A percentile compares a stretch with the other conserved stretches of the same genome.
These are phyloP conservation scores for Urophycis tenuis DNA, from an alignment of 2,797 vertebrate species.

Conservation along the genomic window DNA sequence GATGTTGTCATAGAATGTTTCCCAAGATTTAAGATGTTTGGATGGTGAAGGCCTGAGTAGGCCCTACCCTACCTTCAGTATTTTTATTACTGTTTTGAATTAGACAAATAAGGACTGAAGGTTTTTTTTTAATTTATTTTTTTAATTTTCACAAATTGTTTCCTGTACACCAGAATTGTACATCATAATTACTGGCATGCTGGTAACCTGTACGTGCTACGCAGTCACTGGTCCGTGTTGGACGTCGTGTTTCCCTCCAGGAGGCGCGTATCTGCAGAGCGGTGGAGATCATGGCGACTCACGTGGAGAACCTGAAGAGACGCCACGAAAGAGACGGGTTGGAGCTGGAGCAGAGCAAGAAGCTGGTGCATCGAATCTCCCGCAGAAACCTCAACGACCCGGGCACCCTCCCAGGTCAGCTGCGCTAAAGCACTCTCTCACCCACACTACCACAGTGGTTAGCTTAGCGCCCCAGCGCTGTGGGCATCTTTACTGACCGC, in stretches of 20 bases:
- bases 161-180: not conserved
- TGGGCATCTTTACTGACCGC: too few species aligned
- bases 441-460: too few species aligned
- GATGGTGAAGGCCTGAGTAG: not conserved
- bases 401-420: conserved; percentile 54
- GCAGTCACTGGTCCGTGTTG: not conserved
- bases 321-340: conserved; percentile 59
- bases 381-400: conserved; percentile 55
- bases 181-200: not conserved
- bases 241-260: conserved; percentile 44
- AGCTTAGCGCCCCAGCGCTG: too few species aligned
- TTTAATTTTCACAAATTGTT: not conserved
- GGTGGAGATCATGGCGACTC: conserved; percentile 79
- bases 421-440: not conserved
- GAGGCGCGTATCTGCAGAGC: conserved; percentile 78
- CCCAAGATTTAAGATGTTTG: not conserved
- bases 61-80: not conserved
- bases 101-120: not conserved
- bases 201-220: not conserved
- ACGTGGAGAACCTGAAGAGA: conserved; percentile 78
- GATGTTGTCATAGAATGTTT: not conserved
- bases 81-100: not conserved
- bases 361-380: conserved; percentile 64
- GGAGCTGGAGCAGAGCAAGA: conserved; percentile 78
- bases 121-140: too few species aligned